Evolutionary conservation across 2,113 vertebrate genomes (phyloP), one percentile per base, ranked within the genome.

Genomic region (Thomomys bottae): DNA sequence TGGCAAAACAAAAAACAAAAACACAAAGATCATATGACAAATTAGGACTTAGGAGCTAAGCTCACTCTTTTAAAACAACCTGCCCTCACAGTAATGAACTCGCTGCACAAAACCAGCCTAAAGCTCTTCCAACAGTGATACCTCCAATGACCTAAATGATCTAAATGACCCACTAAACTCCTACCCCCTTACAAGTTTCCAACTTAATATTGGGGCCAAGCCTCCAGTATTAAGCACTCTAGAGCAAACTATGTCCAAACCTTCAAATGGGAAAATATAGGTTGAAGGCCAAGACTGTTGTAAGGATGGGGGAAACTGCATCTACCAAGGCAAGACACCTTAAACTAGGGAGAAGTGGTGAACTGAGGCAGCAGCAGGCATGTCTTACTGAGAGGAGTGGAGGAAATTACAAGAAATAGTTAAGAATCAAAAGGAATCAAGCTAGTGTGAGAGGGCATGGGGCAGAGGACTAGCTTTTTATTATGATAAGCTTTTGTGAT

Each of bases 291-390:
- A 38, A 30, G 24, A 18, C 54, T 8, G 11, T 30, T 5, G 17
- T 26, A 57, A 80, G 34, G 5, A 21, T 54, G n/a, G 42, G 34
- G 1, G 20, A 30, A 21, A n/a, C 66, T 36, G 71, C 30, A 63
- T n/a, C 20, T 54, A 40, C 5, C 9, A 6, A 17, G 30, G 59
- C 14, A 42, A 34, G 61, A 49, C 3, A 0, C 34, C 64, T 6
- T 20, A 49, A 49, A 54, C 2, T 1, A 40, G 5, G 34, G 14
- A 4, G 38, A 61, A 6, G 0, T 0, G 1, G 15, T 2, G 3
- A n/a, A 32, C 12, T 2, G 1, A 34, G 63, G n/a, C 49, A 67
- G 49, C 28, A 32, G 40, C 49, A 11, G 4, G 20, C 3, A 0
- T 0, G 1, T 2, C 12, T 18, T 9, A 10, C 66, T 23, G 32